phyloP scores from a whole-genome alignment of 2,113 vertebrate genomes.

The Tinamus guttatus region DNA sequence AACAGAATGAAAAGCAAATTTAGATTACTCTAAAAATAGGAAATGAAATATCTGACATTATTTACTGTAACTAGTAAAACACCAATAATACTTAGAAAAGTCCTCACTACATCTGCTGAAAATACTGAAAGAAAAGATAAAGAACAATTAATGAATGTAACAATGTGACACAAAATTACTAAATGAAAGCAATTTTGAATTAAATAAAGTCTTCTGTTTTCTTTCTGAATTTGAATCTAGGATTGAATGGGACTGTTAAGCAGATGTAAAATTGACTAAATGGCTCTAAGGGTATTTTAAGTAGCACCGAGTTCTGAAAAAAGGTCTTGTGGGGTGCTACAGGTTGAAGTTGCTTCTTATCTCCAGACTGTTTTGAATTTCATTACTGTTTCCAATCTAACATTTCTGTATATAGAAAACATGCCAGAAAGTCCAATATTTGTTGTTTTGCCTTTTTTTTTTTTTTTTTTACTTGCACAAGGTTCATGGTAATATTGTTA shows the following conservation, averaged over 20 bases:
- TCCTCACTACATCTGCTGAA: neutral
- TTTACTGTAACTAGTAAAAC: neutral
- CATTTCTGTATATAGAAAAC: neutral
- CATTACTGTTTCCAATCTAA: neutral
- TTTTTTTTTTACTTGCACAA: neutral
- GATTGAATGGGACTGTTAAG: neutral
- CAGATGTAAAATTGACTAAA: neutral
- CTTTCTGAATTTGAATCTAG: neutral
- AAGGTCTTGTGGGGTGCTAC: neutral
- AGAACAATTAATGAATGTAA: neutral
- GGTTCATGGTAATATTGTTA: neutral
- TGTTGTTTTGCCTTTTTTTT: neutral
- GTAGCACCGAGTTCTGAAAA: neutral
- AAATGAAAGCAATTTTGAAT: neutral
- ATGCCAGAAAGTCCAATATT: neutral
- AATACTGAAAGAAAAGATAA: neutral
- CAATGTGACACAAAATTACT: neutral
- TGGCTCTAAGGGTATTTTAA: rapidly evolving
- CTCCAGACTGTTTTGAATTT: neutral
- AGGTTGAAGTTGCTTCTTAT: neutral
- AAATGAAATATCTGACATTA: neutral
- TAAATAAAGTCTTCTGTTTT: neutral
- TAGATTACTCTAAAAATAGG: neutral
- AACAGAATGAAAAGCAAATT: neutral
- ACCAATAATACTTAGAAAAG: neutral